phyloP scores from a whole-genome alignment of 2,888 invertebrate genomes.

The Neoitamus cyanurus region DNA sequence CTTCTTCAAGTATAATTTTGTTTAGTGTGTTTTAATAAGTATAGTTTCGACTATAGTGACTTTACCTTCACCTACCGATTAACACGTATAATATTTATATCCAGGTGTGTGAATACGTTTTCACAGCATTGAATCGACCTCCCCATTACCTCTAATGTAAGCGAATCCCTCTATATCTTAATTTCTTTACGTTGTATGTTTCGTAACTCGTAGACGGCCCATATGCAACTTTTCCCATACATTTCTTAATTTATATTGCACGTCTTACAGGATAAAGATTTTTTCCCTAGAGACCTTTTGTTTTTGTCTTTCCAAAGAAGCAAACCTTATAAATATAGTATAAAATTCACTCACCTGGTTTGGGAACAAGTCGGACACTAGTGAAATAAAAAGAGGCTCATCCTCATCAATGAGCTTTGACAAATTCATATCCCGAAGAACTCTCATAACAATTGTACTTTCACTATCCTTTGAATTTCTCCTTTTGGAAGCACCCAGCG shows the following conservation, averaged over 20 bases:
- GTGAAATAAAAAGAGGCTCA: slow-evolving; percentile 95
- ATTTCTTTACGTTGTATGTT: not conserved
- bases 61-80: too few relatives aligned
- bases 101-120: too few relatives aligned
- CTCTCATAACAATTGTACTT: slow-evolving; percentile 96
- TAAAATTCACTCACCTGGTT: slow-evolving; percentile 72
- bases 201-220: not conserved
- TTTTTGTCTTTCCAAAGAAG: not conserved
- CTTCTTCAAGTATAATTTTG: too few relatives aligned
- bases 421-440: slow-evolving; percentile 96
- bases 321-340: not conserved
- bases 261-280: too few relatives aligned
- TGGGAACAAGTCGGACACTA: slow-evolving; percentile 95
- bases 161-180: not conserved
- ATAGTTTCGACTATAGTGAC: too few relatives aligned
- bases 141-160: not conserved
- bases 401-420: slow-evolving; percentile 98
- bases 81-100: too few relatives aligned
- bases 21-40: too few relatives aligned
- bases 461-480: slow-evolving; percentile 92
- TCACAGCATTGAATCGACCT: not conserved
- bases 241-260: not conserved
- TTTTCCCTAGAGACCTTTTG: not conserved
- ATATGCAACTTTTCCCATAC: not conserved
- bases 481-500: slow-evolving; percentile 91